Percentiles rank a stretch among this genome's conserved stretches.
Conservation (phyloP, 2,797 vertebrate species). For the Cygnus olor region DNA sequence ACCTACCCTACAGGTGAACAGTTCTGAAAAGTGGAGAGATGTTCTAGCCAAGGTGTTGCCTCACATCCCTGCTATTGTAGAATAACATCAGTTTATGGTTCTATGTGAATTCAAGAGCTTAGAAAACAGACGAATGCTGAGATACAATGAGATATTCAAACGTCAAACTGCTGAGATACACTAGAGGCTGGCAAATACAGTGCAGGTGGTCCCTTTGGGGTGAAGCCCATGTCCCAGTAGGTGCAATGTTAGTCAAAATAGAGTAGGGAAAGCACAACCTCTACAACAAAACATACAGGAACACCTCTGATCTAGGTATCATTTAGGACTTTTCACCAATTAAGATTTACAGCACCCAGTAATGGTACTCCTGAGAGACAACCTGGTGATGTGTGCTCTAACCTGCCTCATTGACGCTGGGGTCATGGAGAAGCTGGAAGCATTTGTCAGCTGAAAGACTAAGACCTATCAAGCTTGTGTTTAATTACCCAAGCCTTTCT, state of each 20-base stretch:
- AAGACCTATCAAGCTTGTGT: not conserved
- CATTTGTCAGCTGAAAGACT: not conserved
- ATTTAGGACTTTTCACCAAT: not conserved
- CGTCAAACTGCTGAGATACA: not conserved
- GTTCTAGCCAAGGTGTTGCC: not conserved
- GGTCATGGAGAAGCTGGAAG: not conserved
- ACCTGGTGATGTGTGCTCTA: not conserved
- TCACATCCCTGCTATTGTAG: not conserved
- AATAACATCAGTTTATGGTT: not conserved
- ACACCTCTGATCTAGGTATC: not conserved
- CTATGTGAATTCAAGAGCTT: not conserved
- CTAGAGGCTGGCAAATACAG: not conserved
- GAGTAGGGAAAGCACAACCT: not conserved
- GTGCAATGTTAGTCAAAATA: not conserved
- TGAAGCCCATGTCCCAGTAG: not conserved
- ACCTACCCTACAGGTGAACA: not conserved
- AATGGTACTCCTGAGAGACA: not conserved
- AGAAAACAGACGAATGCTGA: not conserved
- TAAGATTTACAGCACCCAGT: not conserved
- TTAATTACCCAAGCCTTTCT: not conserved
- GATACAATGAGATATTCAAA: not conserved
- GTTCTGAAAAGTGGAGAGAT: not conserved
- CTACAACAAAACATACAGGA: not conserved
- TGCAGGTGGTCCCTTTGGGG: not conserved
- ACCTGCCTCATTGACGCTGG: not conserved